Percentiles rank a stretch among this genome's conserved stretches.
Evolutionary conservation across 1,140 invertebrate genomes (phyloP).

Genomic region (Cephus cinctus): DNA sequence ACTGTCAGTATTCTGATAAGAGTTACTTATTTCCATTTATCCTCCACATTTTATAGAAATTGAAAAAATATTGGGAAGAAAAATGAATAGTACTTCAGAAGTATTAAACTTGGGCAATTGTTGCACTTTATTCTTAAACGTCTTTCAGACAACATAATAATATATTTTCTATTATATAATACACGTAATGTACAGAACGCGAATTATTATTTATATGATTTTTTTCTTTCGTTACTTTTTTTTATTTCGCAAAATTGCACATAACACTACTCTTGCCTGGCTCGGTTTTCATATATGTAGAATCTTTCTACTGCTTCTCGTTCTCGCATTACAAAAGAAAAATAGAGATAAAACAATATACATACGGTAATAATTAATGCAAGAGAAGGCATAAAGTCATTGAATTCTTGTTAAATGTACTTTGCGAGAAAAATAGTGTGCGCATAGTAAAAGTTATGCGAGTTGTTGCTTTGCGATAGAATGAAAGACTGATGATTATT

Average conservation of each 20-base stretch:
- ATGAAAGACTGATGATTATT: background rate
- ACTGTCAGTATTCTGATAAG: too few species aligned
- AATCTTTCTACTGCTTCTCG: background rate
- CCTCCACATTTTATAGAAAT: too few species aligned
- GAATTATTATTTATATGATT: background rate
- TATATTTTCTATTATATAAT: constrained; percentile 13
- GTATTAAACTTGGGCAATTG: constrained; percentile 5
- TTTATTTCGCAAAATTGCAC: background rate
- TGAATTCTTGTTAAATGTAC: background rate
- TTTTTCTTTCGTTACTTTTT: constrained; percentile 2
- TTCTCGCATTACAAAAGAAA: background rate
- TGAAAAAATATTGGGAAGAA: too few species aligned
- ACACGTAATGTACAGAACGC: constrained; percentile 13
- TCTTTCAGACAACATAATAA: constrained; percentile 7
- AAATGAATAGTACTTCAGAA: too few species aligned
- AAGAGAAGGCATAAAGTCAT: background rate
- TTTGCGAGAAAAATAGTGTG: background rate
- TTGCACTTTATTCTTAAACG: constrained; percentile 13
- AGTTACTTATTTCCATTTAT: too few species aligned
- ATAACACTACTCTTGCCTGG: constrained; percentile 1
- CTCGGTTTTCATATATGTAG: constrained; percentile 8
- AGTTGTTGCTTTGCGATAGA: background rate
- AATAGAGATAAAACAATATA: background rate
- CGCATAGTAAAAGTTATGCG: background rate
- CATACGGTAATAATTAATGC: background rate